Conservation (phyloP, 1,140 invertebrate genomes). For the Dinoponera quadriceps region DNA sequence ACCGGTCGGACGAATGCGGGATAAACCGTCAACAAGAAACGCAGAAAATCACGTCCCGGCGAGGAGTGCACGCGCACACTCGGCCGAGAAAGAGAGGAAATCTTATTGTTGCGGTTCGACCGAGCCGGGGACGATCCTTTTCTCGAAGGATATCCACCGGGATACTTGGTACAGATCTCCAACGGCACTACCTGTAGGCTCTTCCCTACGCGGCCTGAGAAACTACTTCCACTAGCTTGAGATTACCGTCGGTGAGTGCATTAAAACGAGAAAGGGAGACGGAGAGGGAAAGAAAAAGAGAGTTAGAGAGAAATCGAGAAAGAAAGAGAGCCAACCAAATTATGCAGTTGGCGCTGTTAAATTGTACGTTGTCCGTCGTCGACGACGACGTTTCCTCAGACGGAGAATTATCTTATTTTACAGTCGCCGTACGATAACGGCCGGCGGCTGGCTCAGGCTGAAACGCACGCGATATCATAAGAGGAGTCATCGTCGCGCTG, state of each 20-base stretch:
- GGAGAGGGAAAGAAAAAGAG: too few relatives aligned
- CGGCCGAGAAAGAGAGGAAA: background rate
- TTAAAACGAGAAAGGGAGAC: too few relatives aligned
- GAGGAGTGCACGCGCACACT: background rate
- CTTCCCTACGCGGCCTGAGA: background rate
- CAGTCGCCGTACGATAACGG: too few relatives aligned
- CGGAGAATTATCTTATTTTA: too few relatives aligned
- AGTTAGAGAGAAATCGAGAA: too few relatives aligned
- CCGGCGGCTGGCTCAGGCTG: too few relatives aligned
- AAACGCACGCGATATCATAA: constrained; percentile 9
- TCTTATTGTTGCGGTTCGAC: constrained; percentile 42
- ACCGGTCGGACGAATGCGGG: constrained; percentile 57
- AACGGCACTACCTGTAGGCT: background rate
- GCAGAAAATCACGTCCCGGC: constrained; percentile 59
- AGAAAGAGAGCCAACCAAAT: too few relatives aligned
- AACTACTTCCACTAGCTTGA: too few relatives aligned
- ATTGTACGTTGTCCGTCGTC: too few relatives aligned
- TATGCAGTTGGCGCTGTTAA: too few relatives aligned
- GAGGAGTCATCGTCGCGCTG: background rate
- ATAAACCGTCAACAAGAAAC: constrained; percentile 51
- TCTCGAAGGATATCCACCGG: constrained; percentile 14
- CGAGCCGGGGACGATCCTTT: constrained; percentile 15
- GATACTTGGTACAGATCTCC: constrained; percentile 25
- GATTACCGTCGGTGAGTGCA: too few relatives aligned
- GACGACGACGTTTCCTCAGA: too few relatives aligned